Evolutionary conservation across 2,797 vertebrate species (phyloP).

Genomic region (Numenius phaeopus): DNA sequence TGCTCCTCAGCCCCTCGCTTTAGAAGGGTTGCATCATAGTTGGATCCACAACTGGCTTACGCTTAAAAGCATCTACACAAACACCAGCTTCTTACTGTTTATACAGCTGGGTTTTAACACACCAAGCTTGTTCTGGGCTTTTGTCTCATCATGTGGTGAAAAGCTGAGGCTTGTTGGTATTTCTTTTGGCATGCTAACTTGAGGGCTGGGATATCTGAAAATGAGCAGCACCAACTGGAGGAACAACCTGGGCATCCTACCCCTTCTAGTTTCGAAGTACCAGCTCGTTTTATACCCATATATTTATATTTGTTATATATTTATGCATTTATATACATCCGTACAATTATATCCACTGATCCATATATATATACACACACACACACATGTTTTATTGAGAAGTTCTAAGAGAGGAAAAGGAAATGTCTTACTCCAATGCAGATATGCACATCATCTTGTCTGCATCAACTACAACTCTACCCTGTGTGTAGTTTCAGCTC

Average conservation of each 20-base stretch:
- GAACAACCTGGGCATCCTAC: not conserved
- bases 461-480: not conserved
- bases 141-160: slow-evolving; percentile 26
- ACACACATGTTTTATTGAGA: not conserved
- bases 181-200: not conserved
- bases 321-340: not conserved
- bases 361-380: not conserved
- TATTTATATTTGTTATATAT: not conserved
- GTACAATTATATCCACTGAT: not conserved
- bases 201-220: not conserved
- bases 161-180: not conserved
- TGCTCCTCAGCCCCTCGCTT: not conserved
- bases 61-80: not conserved
- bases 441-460: not conserved
- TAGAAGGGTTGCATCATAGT: not conserved
- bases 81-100: not conserved
- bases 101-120: slow-evolving; percentile 1
- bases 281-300: not conserved
- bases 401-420: not conserved
- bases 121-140: slow-evolving; percentile 21
- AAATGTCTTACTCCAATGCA: not conserved
- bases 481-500: not conserved
- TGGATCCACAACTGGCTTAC: not conserved
- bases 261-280: not conserved
- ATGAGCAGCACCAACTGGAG: rapidly evolving